Conservation (phyloP, 2,113 vertebrate genomes). For the Pipra filicauda region DNA sequence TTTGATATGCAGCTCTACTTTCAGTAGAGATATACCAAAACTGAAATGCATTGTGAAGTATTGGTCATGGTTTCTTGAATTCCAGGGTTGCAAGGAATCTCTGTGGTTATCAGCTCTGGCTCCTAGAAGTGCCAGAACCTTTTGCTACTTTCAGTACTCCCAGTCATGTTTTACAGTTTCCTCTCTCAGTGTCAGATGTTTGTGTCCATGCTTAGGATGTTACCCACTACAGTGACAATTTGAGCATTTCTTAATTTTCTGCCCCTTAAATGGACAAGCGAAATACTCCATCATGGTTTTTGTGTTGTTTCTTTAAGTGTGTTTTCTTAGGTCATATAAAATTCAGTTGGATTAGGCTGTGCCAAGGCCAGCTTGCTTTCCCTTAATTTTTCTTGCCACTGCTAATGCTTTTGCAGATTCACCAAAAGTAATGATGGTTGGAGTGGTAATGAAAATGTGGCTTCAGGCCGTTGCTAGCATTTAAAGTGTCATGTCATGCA, state of each 20-base stretch:
- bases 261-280: neutral
- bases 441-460: neutral
- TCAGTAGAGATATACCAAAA: neutral
- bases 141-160: neutral
- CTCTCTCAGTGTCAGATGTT: neutral
- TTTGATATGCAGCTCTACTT: neutral
- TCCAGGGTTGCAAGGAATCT: neutral
- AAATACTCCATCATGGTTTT: neutral
- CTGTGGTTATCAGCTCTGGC: neutral
- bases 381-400: neutral
- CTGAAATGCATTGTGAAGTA: neutral
- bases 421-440: neutral
- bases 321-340: neutral
- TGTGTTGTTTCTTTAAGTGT: neutral
- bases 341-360: neutral
- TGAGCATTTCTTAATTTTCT: neutral
- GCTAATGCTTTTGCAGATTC: neutral
- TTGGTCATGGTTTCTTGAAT: slow-evolving; percentile 9
- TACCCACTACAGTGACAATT: neutral
- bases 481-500: neutral
- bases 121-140: neutral
- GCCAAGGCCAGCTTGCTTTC: neutral
- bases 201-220: neutral
- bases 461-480: neutral
- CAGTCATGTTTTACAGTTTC: neutral